Evolutionary conservation across 2,797 vertebrate genomes (phyloP), one percentile per base, ranked within the genome.

Genomic region (Spinus olivaceus): DNA sequence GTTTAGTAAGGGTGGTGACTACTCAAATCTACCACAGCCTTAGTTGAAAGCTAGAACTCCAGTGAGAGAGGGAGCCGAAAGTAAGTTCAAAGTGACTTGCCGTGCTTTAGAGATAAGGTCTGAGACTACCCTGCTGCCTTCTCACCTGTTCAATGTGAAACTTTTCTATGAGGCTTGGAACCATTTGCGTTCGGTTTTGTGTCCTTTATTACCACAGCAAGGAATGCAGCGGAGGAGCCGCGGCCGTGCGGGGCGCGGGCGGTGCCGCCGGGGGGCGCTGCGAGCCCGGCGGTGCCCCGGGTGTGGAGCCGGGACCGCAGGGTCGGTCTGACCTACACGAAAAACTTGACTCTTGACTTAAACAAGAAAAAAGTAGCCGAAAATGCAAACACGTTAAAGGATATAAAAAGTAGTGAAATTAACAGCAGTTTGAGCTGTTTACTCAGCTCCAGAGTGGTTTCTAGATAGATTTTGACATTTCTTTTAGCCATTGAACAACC

Each of bases 311-410:
- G 41, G 41, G 14, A 22, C 42, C 13, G 44, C 24, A 0, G 25
- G 1, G 1, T 6, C 8, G 6, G 8, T 5, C 15, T 11, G 4
- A 0, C 32, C 24, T 2, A 2, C 0, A 0, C 6, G 3, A 1
- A 1, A 6, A 39, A 33, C 33, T 2, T 2, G 3, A 2, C 25
- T 39, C 19, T 1, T 4, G 37, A 11, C 19, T 47, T 35, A 3
- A 56, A 39, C 69, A 6, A 13, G 18, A 9, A 32, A 6, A 46
- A 32, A 41, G 9, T 0, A 1, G 18, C 53, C 59, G 9, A 4
- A 39, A 78, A 18, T 7, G 22, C 10, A 41, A 64, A 47, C 27
- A 6, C 21, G 2, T 9, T 17, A 3, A 25, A 22, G 5, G 18
- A 6, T 42, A 12, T 16, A 6, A 37, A 17, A 47, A 60, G 10